Conservation (phyloP, 2,797 vertebrate genomes). For the Triplophysa yarkandensis region DNA sequence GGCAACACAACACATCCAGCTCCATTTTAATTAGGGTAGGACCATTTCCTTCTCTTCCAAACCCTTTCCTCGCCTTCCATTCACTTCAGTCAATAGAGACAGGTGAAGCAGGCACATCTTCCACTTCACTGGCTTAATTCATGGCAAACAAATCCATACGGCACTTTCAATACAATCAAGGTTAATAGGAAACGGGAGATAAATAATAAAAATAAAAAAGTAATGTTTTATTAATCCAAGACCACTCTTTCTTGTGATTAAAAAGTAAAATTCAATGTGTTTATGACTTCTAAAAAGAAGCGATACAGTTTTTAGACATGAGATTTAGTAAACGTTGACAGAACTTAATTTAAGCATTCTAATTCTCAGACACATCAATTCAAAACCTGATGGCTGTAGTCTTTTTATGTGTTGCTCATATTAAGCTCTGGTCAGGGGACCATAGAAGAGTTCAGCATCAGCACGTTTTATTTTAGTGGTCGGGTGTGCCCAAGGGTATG, state of each 20-base stretch:
- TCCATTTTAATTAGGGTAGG: constrained; percentile 73
- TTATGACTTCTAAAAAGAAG: too few species aligned
- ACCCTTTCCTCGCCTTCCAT: constrained; percentile 14
- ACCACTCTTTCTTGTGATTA: too few species aligned
- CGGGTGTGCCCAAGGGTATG: not conserved
- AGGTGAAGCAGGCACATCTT: constrained; percentile 35
- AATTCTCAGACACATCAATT: constrained; percentile 29
- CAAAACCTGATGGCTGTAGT: constrained; percentile 33
- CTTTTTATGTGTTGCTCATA: constrained; percentile 46
- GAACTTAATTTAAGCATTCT: constrained; percentile 15
- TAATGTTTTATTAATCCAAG: not conserved
- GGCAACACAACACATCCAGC: constrained; percentile 71
- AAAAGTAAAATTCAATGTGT: too few species aligned
- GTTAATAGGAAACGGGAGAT: constrained; percentile 9
- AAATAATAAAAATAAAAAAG: not conserved
- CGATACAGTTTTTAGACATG: too few species aligned
- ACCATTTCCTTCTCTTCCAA: constrained; percentile 50
- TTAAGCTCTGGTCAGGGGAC: constrained; percentile 39
- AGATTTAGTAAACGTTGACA: too few species aligned
- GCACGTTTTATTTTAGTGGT: constrained; percentile 46
- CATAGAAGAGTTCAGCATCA: constrained; percentile 28
- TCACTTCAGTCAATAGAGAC: constrained; percentile 5
- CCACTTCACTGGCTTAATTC: constrained; percentile 24
- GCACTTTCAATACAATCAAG: constrained; percentile 3
- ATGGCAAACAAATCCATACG: constrained; percentile 39